Evolutionary conservation across 1,140 invertebrate species (phyloP).

Genomic region (Aphelenchoides avenae): DNA sequence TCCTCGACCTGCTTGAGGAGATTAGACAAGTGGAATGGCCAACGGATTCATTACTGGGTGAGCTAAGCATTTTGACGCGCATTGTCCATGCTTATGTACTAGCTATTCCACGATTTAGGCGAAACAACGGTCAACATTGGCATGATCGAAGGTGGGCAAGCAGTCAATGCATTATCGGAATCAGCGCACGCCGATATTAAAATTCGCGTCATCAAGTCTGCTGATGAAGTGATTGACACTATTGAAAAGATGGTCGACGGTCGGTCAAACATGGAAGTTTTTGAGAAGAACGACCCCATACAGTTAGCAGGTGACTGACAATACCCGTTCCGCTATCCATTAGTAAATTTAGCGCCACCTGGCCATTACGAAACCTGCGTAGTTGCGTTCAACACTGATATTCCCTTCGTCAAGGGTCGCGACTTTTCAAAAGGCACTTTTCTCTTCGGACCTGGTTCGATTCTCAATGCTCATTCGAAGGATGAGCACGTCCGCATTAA

Average conservation of each 20-base stretch:
- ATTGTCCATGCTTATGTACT: too few relatives aligned
- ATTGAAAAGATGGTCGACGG: conserved; percentile 22
- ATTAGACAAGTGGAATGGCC: conserved; percentile 31
- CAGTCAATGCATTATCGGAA: conserved; percentile 41
- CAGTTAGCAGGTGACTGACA: conserved; percentile 13
- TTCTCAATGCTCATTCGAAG: conserved; percentile 35
- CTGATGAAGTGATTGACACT: conserved; percentile 16
- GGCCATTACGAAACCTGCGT: conserved; percentile 16
- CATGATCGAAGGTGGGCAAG: conserved; percentile 41
- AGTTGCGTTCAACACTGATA: conserved; percentile 44
- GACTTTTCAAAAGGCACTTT: conserved; percentile 33
- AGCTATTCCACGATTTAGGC: too few relatives aligned
- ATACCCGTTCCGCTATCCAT: background rate
- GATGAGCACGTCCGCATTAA: background rate
- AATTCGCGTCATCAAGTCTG: conserved; percentile 37
- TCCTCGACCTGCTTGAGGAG: conserved; percentile 37
- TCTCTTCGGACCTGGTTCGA: conserved; percentile 43
- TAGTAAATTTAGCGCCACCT: conserved; percentile 26
- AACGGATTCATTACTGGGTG: conserved; percentile 19
- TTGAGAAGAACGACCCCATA: conserved; percentile 39
- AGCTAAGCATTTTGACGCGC: too few relatives aligned
- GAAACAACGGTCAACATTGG: conserved; percentile 47
- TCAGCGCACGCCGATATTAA: conserved; percentile 33
- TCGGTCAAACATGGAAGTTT: conserved; percentile 10
- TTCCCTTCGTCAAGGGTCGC: conserved; percentile 34